These are phyloP conservation scores for Calyptomena viridis DNA, from an alignment of 2,113 vertebrate species.

Conservation along the genomic window DNA sequence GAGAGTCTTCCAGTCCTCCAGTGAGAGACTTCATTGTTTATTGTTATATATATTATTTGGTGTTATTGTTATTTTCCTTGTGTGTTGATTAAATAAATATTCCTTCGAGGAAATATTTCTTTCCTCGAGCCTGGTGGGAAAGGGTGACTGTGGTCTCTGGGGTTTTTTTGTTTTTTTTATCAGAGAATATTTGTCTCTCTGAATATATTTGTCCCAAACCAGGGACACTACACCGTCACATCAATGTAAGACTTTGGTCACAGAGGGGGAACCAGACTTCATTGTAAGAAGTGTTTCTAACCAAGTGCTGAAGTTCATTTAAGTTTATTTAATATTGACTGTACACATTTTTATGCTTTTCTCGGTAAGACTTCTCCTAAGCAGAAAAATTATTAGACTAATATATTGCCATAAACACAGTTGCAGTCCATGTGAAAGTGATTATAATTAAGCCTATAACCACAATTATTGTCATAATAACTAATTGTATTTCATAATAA, in stretches of 20 bases:
- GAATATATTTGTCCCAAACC: too few species aligned
- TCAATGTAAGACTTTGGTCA: not conserved
- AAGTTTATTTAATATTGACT: not conserved
- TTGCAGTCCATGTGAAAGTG: not conserved
- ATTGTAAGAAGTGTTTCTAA: not conserved
- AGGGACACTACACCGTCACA: fast-evolving
- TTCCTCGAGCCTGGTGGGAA: too few species aligned
- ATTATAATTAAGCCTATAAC: not conserved
- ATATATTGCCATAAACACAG: not conserved
- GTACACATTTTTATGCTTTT: not conserved
- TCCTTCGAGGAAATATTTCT: too few species aligned
- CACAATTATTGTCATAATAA: not conserved
- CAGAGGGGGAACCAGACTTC: not conserved
- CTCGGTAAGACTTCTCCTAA: not conserved
- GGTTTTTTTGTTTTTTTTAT: too few species aligned
- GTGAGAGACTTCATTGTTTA: too few species aligned
- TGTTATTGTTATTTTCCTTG: too few species aligned
- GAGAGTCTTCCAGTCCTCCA: too few species aligned
- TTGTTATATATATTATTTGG: too few species aligned
- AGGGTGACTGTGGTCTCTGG: too few species aligned
- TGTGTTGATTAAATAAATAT: too few species aligned
- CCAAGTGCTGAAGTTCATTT: not conserved
- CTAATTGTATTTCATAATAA: not conserved
- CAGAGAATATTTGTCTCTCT: too few species aligned
- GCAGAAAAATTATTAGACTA: not conserved